Base-by-base conservation (phyloP, 2,888 invertebrate genomes). In the Candidula unifasciata region DNA sequence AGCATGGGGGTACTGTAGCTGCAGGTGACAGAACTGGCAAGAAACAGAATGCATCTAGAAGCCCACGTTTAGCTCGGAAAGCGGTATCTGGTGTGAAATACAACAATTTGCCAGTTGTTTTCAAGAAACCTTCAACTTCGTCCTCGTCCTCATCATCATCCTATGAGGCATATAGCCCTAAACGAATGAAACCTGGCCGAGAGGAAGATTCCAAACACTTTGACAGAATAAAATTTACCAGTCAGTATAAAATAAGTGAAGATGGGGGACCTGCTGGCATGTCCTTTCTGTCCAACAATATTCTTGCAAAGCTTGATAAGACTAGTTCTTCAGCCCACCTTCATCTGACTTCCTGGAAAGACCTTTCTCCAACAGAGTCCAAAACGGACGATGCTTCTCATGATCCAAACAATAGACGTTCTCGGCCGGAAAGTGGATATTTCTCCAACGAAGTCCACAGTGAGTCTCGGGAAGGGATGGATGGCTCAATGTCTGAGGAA, bases 351-450 rank as follows among this genome's bases (percentile, higher is more conserved):
- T 88, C 89, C 10, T 90, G 91, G 91, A 90, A 90, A 83, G 89
- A 90, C 73, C 85, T 90, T 24, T 91, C 92, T 5, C 91, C 90
- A 13, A 89, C 89, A 13, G 90, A 91, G 64, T 80, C 84, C 27
- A 86, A 84, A 57, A 81, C 74, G n/a, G 80, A 83, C 27, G 81
- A 57, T 33, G 73, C 57, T 35, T 66, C 66, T 66, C 74, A 54
- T 21, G 10, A 35, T n/a, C 54, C 37, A 13, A n/a, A 33, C 44
- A 69, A 82, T 18, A 30, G 68, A 30, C 57, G 82, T 35, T 84
- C 82, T 27, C 87, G 89, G 6, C 88, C 89, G 18, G 88, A 87
- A 73, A 88, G 89, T 83, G 89, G 89, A 30, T 87, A 88, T 86
- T 89, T 88, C 85, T 89, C 89, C 60, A 87, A 88, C 37, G 88